Evolutionary conservation across 2,888 invertebrate genomes (phyloP).

Genomic region (Catocala sponsa): DNA sequence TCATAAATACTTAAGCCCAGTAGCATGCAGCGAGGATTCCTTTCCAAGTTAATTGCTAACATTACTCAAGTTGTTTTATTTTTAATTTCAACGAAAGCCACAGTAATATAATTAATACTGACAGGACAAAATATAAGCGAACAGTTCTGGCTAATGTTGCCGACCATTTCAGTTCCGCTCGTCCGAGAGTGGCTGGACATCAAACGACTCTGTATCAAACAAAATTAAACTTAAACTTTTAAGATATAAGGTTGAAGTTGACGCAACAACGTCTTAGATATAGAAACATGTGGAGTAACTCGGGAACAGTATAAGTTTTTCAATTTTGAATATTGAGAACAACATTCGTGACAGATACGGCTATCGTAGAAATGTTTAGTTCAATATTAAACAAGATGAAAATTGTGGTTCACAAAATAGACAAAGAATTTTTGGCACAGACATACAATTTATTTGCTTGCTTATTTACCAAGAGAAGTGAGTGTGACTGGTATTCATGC

Average conservation of each 20-base stretch:
- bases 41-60: slow-evolving; percentile 27
- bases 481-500: too few species aligned
- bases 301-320: slow-evolving; percentile 26
- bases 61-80: slow-evolving; percentile 26
- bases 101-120: slow-evolving; percentile 16
- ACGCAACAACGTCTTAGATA: background rate
- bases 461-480: too few species aligned
- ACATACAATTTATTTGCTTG: too few species aligned
- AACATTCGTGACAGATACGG: slow-evolving; percentile 14
- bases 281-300: slow-evolving; percentile 11
- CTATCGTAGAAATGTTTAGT: slow-evolving; percentile 9
- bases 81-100: slow-evolving; percentile 25
- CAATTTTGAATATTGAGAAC: slow-evolving; percentile 39
- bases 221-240: slow-evolving; percentile 4
- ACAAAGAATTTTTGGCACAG: too few species aligned
- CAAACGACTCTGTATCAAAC: slow-evolving; percentile 23
- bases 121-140: slow-evolving; percentile 21
- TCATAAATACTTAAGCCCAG: background rate
- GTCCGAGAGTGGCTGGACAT: slow-evolving; percentile 25
- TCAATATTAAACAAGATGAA: slow-evolving; percentile 2
- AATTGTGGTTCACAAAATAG: background rate
- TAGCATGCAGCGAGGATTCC: slow-evolving; percentile 21
- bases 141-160: slow-evolving; percentile 29
- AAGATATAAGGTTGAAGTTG: background rate
- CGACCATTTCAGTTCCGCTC: slow-evolving; percentile 36